These are phyloP conservation scores for Sebastiscus albofasciatus DNA, from an alignment of 2,797 vertebrate species.

Conservation along the genomic window DNA sequence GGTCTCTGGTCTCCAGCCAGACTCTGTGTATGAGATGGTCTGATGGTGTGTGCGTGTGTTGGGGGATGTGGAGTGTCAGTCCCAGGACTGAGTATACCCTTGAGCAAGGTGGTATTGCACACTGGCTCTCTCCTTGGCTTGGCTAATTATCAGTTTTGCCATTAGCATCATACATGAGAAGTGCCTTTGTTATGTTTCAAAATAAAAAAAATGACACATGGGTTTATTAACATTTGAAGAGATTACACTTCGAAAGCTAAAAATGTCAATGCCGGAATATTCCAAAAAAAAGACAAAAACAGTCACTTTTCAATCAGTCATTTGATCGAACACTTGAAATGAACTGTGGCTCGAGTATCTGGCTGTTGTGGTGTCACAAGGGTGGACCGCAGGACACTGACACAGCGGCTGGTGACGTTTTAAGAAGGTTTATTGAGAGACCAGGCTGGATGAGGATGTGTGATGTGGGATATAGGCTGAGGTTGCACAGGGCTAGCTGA, in stretches of 20 bases:
- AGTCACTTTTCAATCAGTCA: too few relatives aligned
- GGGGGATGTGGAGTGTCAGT: constrained; percentile 32
- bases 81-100: constrained; percentile 59
- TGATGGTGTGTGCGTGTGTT: not conserved
- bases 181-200: not conserved
- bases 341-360: not conserved
- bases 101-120: constrained; percentile 63
- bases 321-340: not conserved
- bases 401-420: too few relatives aligned
- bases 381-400: too few relatives aligned
- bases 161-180: not conserved
- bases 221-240: not conserved
- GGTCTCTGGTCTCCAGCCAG: constrained; percentile 57
- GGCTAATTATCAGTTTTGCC: not conserved
- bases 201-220: not conserved
- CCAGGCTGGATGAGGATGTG: too few relatives aligned
- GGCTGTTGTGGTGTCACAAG: too few relatives aligned
- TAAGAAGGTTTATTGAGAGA: too few relatives aligned
- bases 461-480: too few relatives aligned
- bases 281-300: too few relatives aligned
- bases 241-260: too few relatives aligned
- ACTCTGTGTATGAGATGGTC: not conserved
- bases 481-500: too few relatives aligned
- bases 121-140: constrained; percentile 1
- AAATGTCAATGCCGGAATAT: too few relatives aligned